Evolutionary conservation across 2,797 vertebrate genomes (phyloP).

Genomic region (Helarctos malayanus): DNA sequence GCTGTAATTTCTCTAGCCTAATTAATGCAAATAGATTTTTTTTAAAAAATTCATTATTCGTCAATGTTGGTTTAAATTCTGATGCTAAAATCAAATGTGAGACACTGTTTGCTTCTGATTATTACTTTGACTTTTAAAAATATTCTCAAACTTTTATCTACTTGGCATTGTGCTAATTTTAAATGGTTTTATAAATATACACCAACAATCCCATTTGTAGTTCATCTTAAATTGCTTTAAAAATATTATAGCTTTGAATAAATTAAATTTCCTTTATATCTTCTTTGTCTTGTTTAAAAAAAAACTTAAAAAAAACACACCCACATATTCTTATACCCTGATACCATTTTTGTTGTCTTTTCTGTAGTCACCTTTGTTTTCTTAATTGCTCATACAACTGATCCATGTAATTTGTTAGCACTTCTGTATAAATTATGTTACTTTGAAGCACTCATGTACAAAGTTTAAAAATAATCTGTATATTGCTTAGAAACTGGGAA

Average conservation of each 20-base stretch:
- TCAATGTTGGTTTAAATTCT: constrained; percentile 55
- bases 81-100: constrained; percentile 41
- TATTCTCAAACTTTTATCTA: constrained; percentile 57
- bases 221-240: constrained; percentile 38
- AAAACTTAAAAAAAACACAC: neutral
- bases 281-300: constrained; percentile 19
- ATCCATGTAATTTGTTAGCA: constrained; percentile 3
- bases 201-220: neutral
- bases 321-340: neutral
- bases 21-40: constrained; percentile 18
- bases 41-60: neutral
- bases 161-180: constrained; percentile 41
- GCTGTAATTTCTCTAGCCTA: constrained; percentile 23
- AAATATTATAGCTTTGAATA: constrained; percentile 51
- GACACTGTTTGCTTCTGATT: constrained; percentile 9
- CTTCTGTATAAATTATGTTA: constrained; percentile 51
- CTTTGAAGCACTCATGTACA: constrained; percentile 28
- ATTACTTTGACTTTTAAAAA: constrained; percentile 47
- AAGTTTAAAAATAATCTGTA: constrained; percentile 6
- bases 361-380: constrained; percentile 55
- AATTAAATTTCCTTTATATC: constrained; percentile 44
- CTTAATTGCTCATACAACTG: neutral
- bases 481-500: constrained; percentile 22
- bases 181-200: constrained; percentile 33
- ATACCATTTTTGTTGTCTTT: neutral